A percentile compares a stretch with the other conserved stretches of the same genome.
These are phyloP conservation scores for Chymomyza fuscimana DNA, from an alignment of 2,888 invertebrate species.

Conservation along the genomic window DNA sequence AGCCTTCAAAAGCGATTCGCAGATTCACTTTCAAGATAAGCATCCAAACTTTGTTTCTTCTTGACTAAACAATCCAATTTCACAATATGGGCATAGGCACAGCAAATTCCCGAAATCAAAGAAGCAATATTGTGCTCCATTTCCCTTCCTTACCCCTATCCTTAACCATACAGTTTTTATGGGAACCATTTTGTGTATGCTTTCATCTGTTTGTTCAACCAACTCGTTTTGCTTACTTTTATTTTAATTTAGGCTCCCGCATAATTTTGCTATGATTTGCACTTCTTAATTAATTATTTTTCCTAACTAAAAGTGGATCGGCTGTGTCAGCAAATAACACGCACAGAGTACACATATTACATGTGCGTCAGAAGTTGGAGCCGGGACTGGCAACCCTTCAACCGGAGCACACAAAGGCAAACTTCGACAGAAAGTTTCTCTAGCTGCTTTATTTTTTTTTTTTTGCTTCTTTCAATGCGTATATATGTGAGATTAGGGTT, in stretches of 20 bases:
- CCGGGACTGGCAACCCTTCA: slow-evolving; percentile 37
- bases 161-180: neutral
- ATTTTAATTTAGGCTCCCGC: slow-evolving; percentile 64
- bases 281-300: slow-evolving; percentile 73
- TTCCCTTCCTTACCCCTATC: too few species aligned
- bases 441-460: slow-evolving; percentile 4
- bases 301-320: slow-evolving; percentile 52
- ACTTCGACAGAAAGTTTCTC: slow-evolving; percentile 44
- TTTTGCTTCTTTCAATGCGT: neutral
- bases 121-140: too few species aligned
- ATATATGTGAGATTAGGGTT: neutral
- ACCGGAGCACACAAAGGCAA: slow-evolving; percentile 28
- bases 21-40: too few species aligned
- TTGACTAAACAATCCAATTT: too few species aligned
- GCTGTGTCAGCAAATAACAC: slow-evolving; percentile 59
- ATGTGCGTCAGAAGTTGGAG: slow-evolving; percentile 6
- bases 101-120: too few species aligned
- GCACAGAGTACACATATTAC: slow-evolving; percentile 17
- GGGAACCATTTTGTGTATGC: neutral
- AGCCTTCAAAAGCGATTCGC: too few species aligned
- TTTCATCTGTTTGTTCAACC: neutral
- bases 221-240: slow-evolving; percentile 50
- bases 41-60: too few species aligned
- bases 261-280: slow-evolving; percentile 72
- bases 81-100: too few species aligned